phyloP scores from a whole-genome alignment of 1,140 invertebrate species.

The Drosophila navojoa region DNA sequence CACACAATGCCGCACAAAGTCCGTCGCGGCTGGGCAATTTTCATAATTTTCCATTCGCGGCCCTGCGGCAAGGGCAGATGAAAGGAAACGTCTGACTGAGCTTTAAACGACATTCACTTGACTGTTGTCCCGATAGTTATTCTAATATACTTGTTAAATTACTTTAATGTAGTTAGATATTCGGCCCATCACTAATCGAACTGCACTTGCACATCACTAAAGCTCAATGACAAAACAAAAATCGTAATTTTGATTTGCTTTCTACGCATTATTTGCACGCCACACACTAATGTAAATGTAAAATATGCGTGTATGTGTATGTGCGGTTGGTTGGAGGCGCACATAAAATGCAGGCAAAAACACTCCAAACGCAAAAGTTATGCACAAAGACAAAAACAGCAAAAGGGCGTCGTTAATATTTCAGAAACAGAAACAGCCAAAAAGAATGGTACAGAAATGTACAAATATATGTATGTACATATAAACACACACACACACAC shows the following conservation, averaged over 20 bases:
- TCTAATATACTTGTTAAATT: neutral
- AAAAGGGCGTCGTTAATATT: conserved; percentile 81
- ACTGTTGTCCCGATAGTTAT: neutral
- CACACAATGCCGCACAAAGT: conserved; percentile 39
- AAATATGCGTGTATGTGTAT: neutral
- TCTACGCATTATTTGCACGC: conserved; percentile 6
- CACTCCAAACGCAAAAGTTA: conserved; percentile 68
- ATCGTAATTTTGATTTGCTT: neutral
- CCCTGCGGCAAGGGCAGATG: neutral
- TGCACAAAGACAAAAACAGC: conserved; percentile 67
- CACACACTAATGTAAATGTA: conserved; percentile 1
- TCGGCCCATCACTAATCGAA: neutral
- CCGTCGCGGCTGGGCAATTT: conserved; percentile 33
- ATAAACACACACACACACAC: conserved; percentile 23
- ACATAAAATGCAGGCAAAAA: conserved; percentile 78
- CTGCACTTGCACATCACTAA: neutral
- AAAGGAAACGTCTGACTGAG: conserved; percentile 1
- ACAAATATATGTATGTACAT: conserved; percentile 34
- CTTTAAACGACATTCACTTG: neutral
- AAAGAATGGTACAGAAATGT: conserved; percentile 31
- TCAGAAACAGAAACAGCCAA: conserved; percentile 73
- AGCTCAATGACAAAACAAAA: neutral
- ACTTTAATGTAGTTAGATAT: neutral
- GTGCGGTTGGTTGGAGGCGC: neutral
- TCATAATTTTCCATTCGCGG: conserved; percentile 67